Conservation (phyloP, 1,140 invertebrate species). For the Pseudomyrmex pallidus region DNA sequence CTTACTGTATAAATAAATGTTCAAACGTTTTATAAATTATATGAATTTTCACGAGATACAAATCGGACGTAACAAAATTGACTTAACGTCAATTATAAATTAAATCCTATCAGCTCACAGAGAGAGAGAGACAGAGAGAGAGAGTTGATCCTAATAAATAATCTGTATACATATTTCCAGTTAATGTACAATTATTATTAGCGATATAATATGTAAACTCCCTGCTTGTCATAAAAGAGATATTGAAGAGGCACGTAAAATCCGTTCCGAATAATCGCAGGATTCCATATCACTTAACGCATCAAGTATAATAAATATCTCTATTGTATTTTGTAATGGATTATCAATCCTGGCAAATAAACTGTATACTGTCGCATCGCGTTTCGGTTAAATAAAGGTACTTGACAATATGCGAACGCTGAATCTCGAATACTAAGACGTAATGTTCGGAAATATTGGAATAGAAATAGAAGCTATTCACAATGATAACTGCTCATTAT, state of each 20-base stretch:
- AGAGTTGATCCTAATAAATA: slow-evolving; percentile 9
- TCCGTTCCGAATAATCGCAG: neutral
- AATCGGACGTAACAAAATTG: neutral
- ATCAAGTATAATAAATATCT: slow-evolving; percentile 25
- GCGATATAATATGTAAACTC: slow-evolving; percentile 12
- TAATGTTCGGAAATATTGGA: slow-evolving; percentile 29
- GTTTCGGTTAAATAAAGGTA: slow-evolving; percentile 49
- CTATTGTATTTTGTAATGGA: slow-evolving; percentile 10
- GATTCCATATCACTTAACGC: slow-evolving; percentile 25
- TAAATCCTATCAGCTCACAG: neutral
- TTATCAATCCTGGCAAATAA: slow-evolving; percentile 67
- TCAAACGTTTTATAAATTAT: neutral
- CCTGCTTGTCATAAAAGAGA: slow-evolving; percentile 28
- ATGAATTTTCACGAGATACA: slow-evolving; percentile 9
- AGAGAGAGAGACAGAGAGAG: too few relatives aligned
- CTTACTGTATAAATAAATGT: neutral
- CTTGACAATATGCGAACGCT: slow-evolving; percentile 26
- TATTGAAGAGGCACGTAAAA: slow-evolving; percentile 24
- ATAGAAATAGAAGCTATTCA: slow-evolving; percentile 56
- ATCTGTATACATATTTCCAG: slow-evolving; percentile 24
- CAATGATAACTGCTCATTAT: slow-evolving; percentile 64
- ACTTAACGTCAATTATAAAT: slow-evolving; percentile 7
- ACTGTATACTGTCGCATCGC: neutral
- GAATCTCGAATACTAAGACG: neutral
- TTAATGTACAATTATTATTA: neutral